Conservation (phyloP, 2,797 vertebrate species). For the Emys orbicularis region DNA sequence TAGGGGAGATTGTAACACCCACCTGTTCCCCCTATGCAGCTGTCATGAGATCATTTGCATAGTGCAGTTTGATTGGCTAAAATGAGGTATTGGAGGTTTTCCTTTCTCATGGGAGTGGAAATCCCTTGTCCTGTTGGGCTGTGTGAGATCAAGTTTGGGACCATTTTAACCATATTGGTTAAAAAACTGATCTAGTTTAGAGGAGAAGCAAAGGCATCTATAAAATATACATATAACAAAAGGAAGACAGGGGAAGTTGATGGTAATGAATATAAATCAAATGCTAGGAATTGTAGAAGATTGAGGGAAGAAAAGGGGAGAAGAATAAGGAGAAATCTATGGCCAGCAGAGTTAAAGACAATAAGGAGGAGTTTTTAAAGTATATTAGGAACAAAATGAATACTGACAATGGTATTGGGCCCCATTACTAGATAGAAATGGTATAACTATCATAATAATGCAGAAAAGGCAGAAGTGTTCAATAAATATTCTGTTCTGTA, state of each 20-base stretch:
- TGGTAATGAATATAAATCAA: background rate
- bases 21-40: background rate
- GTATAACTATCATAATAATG: background rate
- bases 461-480: background rate
- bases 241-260: background rate
- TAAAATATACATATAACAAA: background rate
- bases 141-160: background rate
- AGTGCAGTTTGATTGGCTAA: background rate
- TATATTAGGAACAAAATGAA: background rate
- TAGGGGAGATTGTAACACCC: background rate
- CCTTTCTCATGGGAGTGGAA: background rate
- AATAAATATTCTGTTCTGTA: background rate
- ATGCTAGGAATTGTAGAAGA: background rate
- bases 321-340: background rate
- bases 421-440: background rate
- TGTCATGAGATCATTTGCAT: background rate
- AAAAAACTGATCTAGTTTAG: background rate
- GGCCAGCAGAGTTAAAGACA: background rate
- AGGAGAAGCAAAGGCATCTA: background rate
- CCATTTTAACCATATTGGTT: background rate
- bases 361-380: background rate
- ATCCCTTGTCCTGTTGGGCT: background rate
- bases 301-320: background rate
- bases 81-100: background rate
- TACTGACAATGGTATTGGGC: background rate